Evolutionary conservation across 2,888 invertebrate genomes (phyloP), one percentile per base, ranked within the genome.

Genomic region (Apodemia hepburni): DNA sequence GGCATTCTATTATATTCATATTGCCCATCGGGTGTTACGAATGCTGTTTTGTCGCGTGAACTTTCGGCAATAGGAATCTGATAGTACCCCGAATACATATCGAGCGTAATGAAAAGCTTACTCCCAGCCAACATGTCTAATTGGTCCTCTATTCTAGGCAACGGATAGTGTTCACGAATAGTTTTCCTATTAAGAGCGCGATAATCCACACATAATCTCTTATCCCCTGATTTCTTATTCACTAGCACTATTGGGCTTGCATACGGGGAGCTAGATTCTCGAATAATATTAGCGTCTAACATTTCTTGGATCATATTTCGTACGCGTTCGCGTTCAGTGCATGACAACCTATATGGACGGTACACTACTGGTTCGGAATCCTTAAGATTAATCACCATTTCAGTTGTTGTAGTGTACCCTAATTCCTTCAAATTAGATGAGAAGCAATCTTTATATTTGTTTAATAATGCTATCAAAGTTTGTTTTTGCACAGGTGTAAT

Each of bases 21-120:
- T 9, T 33, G 33, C 7, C 33, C 33, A 9, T 33, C 33, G 8
- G 33, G 33, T 33, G 33, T 33, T 33, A 33, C 33, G 33, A 33
- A 33, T 33, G 33, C 33, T 33, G 33, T 33, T 35, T 64, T 65
- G 0, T 42, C 59, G 0, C 67, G 60, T 4, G 68, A 68, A 0
- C 65, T 66, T 29, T 66, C 61, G 18, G 65, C 63, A 2, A 71
- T 51, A 1, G 38, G 49, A 2, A 73, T 65, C 17, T 69, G 69
- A 59, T 71, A 66, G 33, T 67, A 72, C 65, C 0, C 64, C 2
- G 33, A 61, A 0, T 68, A 68, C 70, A 71, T 70, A 59, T 73
- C 71, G 0, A 73, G 58, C 8, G 64, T 63, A 0, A 66, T 66
- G 49, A 70, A 73, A 59, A 60, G 70, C 15, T 45, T 64, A n/a